These are phyloP conservation scores for Cyanocitta stelleri DNA, from an alignment of 2,113 vertebrate genomes.

Conservation along the genomic window DNA sequence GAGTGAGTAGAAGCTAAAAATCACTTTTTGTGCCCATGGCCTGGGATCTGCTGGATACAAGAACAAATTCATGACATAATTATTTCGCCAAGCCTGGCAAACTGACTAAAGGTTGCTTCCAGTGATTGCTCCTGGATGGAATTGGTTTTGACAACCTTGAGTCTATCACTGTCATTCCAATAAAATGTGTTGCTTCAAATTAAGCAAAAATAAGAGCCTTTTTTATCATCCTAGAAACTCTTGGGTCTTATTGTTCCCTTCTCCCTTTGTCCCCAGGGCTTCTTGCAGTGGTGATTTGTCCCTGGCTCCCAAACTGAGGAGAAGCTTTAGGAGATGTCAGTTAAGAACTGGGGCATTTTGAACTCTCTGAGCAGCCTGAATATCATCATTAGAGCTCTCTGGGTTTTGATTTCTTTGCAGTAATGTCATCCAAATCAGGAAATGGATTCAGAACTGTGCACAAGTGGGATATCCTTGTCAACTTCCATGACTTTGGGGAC, in stretches of 20 bases:
- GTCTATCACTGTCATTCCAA: neutral
- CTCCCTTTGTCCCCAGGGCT: neutral
- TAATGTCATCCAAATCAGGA: neutral
- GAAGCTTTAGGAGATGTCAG: neutral
- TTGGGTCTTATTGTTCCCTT: neutral
- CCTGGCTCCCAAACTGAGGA: neutral
- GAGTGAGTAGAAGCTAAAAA: neutral
- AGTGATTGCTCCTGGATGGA: neutral
- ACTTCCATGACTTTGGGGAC: neutral
- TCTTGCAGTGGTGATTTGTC: neutral
- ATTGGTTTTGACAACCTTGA: conserved; percentile 1
- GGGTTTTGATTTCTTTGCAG: neutral
- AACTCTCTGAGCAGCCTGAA: neutral
- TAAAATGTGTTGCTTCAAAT: neutral
- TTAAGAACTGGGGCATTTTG: neutral
- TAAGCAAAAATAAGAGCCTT: neutral
- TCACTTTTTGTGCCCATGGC: neutral
- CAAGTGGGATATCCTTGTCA: neutral
- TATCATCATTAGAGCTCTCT: neutral
- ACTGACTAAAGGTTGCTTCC: neutral
- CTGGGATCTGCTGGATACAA: neutral
- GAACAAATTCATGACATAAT: neutral
- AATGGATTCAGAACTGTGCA: neutral
- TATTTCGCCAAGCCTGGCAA: neutral
- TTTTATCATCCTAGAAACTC: neutral